Evolutionary conservation across 2,888 invertebrate genomes (phyloP).

Genomic region (Exocentrus adspersus): DNA sequence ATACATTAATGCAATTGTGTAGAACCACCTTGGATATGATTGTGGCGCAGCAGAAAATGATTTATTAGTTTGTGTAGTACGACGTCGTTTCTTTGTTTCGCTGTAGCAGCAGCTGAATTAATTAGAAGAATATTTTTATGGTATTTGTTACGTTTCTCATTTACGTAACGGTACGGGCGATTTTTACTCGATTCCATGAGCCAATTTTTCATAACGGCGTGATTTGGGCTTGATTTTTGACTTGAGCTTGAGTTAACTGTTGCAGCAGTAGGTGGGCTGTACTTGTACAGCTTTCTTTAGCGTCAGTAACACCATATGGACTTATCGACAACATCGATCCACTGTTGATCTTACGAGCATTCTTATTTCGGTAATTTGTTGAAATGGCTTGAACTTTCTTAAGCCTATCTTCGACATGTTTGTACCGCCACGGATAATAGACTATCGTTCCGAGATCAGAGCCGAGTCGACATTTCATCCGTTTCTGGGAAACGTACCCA

Average conservation of each 20-base stretch:
- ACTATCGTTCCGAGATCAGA: conserved; percentile 48
- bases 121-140: conserved; percentile 28
- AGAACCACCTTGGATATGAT: conserved; percentile 34
- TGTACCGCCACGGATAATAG: conserved; percentile 34
- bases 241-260: too few species aligned
- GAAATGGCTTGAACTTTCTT: too few species aligned
- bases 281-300: too few species aligned
- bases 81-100: conserved; percentile 26
- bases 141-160: conserved; percentile 26
- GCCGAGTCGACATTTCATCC: conserved; percentile 46
- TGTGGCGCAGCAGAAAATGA: conserved; percentile 28
- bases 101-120: conserved; percentile 20
- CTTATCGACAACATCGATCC: too few species aligned
- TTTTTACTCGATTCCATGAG: conserved; percentile 8
- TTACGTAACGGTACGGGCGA: neutral
- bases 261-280: too few species aligned
- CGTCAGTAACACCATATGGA: too few species aligned
- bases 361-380: too few species aligned
- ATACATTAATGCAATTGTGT: conserved; percentile 41
- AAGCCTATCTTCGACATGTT: too few species aligned
- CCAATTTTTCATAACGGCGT: neutral
- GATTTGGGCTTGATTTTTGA: too few species aligned
- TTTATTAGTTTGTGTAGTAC: conserved; percentile 31
- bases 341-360: too few species aligned
- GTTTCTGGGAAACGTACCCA: conserved; percentile 45